Base-by-base conservation (phyloP, 2,797 vertebrate species). In the Propithecus deckenii region DNA sequence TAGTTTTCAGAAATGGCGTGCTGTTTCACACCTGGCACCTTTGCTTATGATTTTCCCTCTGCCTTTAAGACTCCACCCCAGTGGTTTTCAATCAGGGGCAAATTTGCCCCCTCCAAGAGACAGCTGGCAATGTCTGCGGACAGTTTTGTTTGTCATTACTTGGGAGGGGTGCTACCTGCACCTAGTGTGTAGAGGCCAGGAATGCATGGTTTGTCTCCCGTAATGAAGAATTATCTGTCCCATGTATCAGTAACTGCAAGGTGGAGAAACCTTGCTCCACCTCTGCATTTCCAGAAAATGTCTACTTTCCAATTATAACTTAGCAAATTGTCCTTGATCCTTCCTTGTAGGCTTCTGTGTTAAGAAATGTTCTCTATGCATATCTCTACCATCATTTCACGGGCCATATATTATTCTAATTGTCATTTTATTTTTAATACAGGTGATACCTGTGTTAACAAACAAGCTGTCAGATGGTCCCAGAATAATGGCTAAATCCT, bases 371-470 rank as follows among this genome's bases (percentile, higher is more conserved):
- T 48, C 46, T 88, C 22, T 63, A 3, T 20, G 9, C 69, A 55
- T 50, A 76, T 18, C 7, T 92, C 18, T 71, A 14, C 3, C 11
- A 25, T 59, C 25, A 43, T 59, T 79, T 63, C 17, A 50, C 6
- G 78, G 15, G 30, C 9, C 17, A 57, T 76, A 46, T 28, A 10
- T 65, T 84, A 87, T 63, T 81, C 41, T 57, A 6, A 55, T 71
- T 59, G 30, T 80, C 41, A 71, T 90, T 80, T 89, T 52, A 69
- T 67, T 85, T 94, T 91, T 88, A 79, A 67, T 89, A 89, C 46
- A 57, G 15, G 18, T 50, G 52, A 92, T 48, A 35, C 13, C 71
- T 50, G 43, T 57, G 50, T 13, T 50, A 80, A 20, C 12, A 46
- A 46, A 63, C 32, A 89, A 43, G 4, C 41, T 87, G 25, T 50